Evolutionary conservation across 2,113 vertebrate genomes (phyloP), one percentile per base, ranked within the genome.

Genomic region (Oryzias javanicus): DNA sequence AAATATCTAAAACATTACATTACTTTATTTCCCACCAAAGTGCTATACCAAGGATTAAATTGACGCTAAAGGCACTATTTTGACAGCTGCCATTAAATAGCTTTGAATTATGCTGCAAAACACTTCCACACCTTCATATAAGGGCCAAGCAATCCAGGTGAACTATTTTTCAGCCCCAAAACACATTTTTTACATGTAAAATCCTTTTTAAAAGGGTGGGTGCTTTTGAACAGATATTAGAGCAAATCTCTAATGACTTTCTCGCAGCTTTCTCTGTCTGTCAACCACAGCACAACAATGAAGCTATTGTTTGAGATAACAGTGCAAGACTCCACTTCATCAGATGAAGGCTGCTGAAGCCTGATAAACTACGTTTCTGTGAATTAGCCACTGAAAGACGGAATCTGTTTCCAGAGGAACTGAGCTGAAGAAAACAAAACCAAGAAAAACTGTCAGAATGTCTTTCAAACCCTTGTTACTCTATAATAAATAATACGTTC

Each of bases 261-360:
- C 64, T 46, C 13, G 24, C 8, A 16, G 20, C 29, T 44, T 48
- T 24, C 5, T 16, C 42, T 22, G 2, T 45, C 35, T 14, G n/a
- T 65, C 54, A 48, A 35, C 29, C 24, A 8, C 14, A 57, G 53
- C 48, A 49, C n/a, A 52, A 66, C 42, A 71, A 55, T 22, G 27
- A 35, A 59, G 1, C 49, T 48, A 47, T 42, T 76, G 68, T 67
- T 62, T 40, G 6, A 16, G 22, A 20, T 42, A 25, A 76, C 56
- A 67, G 49, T 57, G 48, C 42, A 35, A 41, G 19, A 46, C 57
- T 51, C n/a, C 19, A 64, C 49, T 47, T 49, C n/a, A 60, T 55
- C 25, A 25, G 55, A 50, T 20, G 16, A 48, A 6, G 40, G 42
- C 20, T 46, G 20, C 20, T 41, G 51, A 51, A 27, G 27, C 20